Evolutionary conservation across 1,140 invertebrate species (phyloP).

Genomic region (Zelostemma sp.): DNA sequence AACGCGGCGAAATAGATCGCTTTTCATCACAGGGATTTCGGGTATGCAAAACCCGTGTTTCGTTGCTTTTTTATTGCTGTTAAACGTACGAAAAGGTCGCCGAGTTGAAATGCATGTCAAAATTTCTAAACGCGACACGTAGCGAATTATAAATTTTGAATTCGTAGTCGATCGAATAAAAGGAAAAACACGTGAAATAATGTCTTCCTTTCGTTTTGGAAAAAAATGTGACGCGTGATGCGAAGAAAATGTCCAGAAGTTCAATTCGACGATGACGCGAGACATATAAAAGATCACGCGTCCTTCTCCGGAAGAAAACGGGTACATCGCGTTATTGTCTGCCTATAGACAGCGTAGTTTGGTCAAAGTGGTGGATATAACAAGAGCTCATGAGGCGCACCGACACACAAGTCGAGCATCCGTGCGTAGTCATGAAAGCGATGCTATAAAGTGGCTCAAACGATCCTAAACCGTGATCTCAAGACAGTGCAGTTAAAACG

Average conservation of each 20-base stretch:
- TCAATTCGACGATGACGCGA: background rate
- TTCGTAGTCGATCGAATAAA: no score
- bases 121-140: no score
- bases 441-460: conserved; percentile 44
- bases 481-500: conserved; percentile 18
- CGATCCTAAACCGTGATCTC: conserved; percentile 38
- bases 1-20: no score
- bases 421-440: conserved; percentile 36
- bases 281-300: conserved; percentile 6
- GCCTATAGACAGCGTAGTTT: conserved; percentile 28
- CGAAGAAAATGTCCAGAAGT: background rate
- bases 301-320: conserved; percentile 23
- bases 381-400: conserved; percentile 27
- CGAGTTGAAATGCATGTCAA: no score
- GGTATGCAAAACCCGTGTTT: no score
- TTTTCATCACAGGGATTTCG: no score
- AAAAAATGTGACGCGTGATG: no score
- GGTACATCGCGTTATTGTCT: conserved; percentile 10
- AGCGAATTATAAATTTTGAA: no score
- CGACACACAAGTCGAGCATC: conserved; percentile 43
- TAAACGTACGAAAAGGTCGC: no score
- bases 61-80: no score
- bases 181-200: no score
- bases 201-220: no score
- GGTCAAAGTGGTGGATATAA: conserved; percentile 31